phyloP scores from a whole-genome alignment of 2,113 vertebrate genomes.

The Cranoglanis bouderius region DNA sequence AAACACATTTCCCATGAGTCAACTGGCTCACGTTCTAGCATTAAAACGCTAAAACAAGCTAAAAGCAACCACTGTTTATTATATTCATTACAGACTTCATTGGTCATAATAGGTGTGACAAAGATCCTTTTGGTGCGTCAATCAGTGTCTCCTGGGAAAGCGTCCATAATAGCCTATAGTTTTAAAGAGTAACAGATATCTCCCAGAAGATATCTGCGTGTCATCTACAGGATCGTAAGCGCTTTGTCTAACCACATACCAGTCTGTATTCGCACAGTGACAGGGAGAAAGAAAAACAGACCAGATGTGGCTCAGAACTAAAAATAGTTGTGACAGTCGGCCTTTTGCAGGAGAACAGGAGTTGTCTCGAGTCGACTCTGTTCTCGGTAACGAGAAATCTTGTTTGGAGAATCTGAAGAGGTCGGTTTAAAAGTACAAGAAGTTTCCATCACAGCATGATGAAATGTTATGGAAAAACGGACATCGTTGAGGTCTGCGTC shows the following conservation, averaged over 20 bases:
- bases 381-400: not conserved
- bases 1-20: not conserved
- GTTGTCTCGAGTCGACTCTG: not conserved
- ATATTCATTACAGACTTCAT: not conserved
- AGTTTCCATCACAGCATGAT: not conserved
- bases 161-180: not conserved
- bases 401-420: conserved; percentile 12
- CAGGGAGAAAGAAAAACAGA: conserved; percentile 24
- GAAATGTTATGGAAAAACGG: not conserved
- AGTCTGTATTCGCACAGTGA: conserved; percentile 16
- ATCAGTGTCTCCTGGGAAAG: conserved; percentile 14
- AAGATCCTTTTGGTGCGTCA: not conserved
- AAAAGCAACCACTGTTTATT: conserved; percentile 10
- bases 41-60: too few species aligned
- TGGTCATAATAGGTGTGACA: not conserved
- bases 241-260: not conserved
- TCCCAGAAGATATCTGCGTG: not conserved
- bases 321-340: conserved; percentile 27
- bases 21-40: too few species aligned
- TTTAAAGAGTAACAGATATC: conserved; percentile 22
- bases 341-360: not conserved
- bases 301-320: conserved; percentile 11
- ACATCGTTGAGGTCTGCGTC: not conserved
- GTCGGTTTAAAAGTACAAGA: not conserved
- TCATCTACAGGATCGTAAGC: not conserved